These are phyloP conservation scores for Plotosus lineatus DNA, from an alignment of 2,113 vertebrate species.

Conservation along the genomic window DNA sequence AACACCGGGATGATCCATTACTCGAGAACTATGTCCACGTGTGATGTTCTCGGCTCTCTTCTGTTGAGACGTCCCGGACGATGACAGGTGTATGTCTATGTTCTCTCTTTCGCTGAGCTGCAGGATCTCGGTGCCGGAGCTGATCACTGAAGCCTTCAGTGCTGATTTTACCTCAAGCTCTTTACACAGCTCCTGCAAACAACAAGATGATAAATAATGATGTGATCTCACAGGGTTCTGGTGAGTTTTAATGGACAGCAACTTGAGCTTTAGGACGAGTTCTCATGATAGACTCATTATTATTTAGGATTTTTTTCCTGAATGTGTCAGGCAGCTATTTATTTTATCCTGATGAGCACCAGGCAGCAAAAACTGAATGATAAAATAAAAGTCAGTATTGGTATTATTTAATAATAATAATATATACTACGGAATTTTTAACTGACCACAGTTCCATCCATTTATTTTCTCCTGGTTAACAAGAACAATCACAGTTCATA, in stretches of 20 bases:
- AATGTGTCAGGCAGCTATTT: neutral
- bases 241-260: no score
- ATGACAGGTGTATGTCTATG: neutral
- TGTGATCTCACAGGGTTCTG: neutral
- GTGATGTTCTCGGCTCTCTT: neutral
- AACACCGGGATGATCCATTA: neutral
- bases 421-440: no score
- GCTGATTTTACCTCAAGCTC: constrained; percentile 76
- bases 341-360: no score
- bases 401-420: no score
- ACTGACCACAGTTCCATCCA: neutral
- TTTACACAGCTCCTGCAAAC: constrained; percentile 78
- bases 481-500: neutral
- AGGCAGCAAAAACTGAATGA: no score
- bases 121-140: constrained; percentile 78
- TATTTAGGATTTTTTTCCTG: no score
- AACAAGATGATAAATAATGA: no score
- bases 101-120: constrained; percentile 68
- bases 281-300: no score
- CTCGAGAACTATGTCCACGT: neutral
- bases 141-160: constrained; percentile 76
- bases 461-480: neutral
- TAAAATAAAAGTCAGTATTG: no score
- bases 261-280: no score
- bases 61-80: neutral